Conservation (phyloP, 1,140 invertebrate species). For the Goniozus legneri region DNA sequence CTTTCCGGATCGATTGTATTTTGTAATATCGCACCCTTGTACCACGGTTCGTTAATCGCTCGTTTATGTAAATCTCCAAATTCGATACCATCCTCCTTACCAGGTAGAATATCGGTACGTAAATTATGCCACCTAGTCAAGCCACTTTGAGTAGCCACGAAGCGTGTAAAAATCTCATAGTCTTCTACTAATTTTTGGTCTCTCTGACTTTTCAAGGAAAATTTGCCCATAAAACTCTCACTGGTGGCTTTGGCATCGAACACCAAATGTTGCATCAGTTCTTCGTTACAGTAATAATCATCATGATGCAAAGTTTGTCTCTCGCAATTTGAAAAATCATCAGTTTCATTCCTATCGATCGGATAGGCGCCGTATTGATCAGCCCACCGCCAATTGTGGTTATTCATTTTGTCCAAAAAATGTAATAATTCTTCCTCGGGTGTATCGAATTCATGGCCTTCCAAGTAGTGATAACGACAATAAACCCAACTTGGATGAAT, state of each 20-base stretch:
- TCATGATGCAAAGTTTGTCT: conserved; percentile 62
- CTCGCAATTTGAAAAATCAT: conserved; percentile 54
- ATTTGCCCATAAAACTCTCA: conserved; percentile 64
- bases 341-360: conserved; percentile 4
- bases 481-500: conserved; percentile 89
- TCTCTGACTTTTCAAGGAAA: conserved; percentile 53
- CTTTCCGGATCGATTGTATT: conserved; percentile 69
- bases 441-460: conserved; percentile 66
- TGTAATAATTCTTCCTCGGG: conserved; percentile 72
- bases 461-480: conserved; percentile 81
- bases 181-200: conserved; percentile 53
- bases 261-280: conserved; percentile 78
- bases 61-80: conserved; percentile 76
- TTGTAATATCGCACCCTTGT: conserved; percentile 84
- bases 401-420: conserved; percentile 66
- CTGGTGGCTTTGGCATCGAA: conserved; percentile 84
- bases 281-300: conserved; percentile 80
- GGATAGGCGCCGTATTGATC: conserved; percentile 52
- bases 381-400: conserved; percentile 58
- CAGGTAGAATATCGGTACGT: conserved; percentile 2
- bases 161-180: conserved; percentile 72
- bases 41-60: conserved; percentile 89
- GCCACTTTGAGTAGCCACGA: conserved; percentile 85
- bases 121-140: conserved; percentile 80
- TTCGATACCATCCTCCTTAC: conserved; percentile 53